Evolutionary conservation across 1,140 invertebrate species (phyloP).

Genomic region (Drosophila asahinai): DNA sequence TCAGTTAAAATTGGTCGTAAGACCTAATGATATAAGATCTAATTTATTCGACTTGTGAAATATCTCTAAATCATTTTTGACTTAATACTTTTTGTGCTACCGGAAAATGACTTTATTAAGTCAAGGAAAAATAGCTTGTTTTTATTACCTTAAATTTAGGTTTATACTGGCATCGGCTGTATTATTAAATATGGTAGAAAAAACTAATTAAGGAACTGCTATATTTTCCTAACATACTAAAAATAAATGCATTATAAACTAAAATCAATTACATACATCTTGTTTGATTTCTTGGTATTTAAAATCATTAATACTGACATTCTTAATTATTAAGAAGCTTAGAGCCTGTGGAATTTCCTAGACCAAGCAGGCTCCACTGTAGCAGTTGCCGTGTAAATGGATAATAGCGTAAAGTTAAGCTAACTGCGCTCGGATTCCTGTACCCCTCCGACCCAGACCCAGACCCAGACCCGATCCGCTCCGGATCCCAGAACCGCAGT

Average conservation of each 20-base stretch:
- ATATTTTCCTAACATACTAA: no score
- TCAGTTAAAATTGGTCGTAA: no score
- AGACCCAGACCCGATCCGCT: constrained; percentile 29
- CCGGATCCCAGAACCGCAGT: constrained; percentile 14
- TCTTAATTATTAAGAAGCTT: neutral
- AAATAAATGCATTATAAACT: no score
- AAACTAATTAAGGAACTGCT: no score
- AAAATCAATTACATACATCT: no score
- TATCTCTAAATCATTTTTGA: neutral
- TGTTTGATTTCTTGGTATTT: neutral
- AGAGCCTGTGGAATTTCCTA: neutral
- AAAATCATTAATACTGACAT: neutral
- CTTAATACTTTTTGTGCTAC: constrained; percentile 12
- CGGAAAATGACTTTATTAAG: neutral
- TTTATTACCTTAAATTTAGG: neutral
- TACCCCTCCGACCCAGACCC: constrained; percentile 11
- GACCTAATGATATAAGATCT: neutral
- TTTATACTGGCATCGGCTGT: no score
- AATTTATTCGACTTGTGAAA: neutral
- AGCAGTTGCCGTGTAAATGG: constrained; percentile 6
- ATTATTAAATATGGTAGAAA: no score
- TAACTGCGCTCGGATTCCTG: constrained; percentile 45
- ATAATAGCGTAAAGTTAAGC: constrained; percentile 29
- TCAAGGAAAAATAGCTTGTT: neutral
- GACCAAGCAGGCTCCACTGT: neutral